Base-by-base conservation (phyloP, 2,797 vertebrate genomes). In the Petrocephalus schoutedeni region DNA sequence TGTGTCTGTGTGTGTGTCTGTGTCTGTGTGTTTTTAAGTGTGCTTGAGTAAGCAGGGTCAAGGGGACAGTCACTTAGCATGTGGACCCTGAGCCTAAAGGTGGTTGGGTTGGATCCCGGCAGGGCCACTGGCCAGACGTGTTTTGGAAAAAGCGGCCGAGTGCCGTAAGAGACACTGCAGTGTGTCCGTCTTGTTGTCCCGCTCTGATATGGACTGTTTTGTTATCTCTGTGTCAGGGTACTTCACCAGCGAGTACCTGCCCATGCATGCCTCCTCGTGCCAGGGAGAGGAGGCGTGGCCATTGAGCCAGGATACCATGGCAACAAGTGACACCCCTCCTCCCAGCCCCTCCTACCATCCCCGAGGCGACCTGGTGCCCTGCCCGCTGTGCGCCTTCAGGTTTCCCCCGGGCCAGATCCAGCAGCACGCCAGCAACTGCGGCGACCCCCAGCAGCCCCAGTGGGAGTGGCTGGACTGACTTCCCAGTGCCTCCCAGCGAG, bases 391-490 rank as follows among this genome's bases (percentile, higher is more conserved):
- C 53, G 89, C 92, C 77, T 71, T 92, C 56, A 89, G 54, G 0
- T 96, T 95, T 83, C 57, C 86, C 0, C 0, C 87, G 5, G 88
- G 87, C 4, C 92, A 92, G 64, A 91, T 95, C 19, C 94, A 95
- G 83, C 89, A 86, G 21, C 96, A 96, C 0, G 94, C 95, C 91
- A 95, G 95, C 89, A 12, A 59, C 16, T 96, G 96, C 0, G 93
- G 94, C 0, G 96, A 96, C 51, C 59, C 5, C 0, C 12, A 54
- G 0, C 8, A 57, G 2, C 9, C 23, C 2, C 54, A 71, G 36
- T 84, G 89, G 87, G 23, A 91, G 2, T 91, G 90, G 89, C 16
- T 91, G 74, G 93, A 91, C 87, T 92, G 89, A 90, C 41, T 53
- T 51, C n/a, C 10, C n/a, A 0, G 10, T 21, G 45, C 45, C 19